These are phyloP conservation scores for Calcarius ornatus DNA, from an alignment of 2,113 vertebrate species.

Conservation along the genomic window DNA sequence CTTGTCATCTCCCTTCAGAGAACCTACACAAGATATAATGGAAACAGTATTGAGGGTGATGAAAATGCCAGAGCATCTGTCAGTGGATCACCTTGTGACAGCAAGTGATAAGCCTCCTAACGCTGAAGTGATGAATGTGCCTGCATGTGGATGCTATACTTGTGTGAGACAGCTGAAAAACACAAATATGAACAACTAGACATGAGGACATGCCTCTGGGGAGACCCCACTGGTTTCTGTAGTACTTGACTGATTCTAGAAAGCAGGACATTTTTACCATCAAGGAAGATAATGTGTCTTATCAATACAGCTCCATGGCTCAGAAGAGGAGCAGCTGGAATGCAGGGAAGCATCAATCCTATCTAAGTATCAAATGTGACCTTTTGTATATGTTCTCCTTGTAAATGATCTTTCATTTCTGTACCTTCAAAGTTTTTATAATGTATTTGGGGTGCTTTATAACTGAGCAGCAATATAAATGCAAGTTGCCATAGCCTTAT, in stretches of 20 bases:
- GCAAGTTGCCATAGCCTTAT: neutral
- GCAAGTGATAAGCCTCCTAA: conserved; percentile 47
- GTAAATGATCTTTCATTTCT: conserved; percentile 41
- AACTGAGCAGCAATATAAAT: conserved; percentile 9
- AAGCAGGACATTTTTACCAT: conserved; percentile 10
- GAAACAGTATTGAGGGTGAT: conserved; percentile 7
- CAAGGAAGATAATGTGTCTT: conserved; percentile 55
- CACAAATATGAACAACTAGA: conserved; percentile 18
- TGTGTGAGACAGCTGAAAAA: conserved; percentile 43
- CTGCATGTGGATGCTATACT: neutral
- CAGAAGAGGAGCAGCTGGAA: conserved; percentile 21
- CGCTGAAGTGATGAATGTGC: conserved; percentile 31
- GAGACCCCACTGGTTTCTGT: neutral
- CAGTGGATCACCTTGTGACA: conserved; percentile 53
- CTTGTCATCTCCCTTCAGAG: conserved; percentile 35
- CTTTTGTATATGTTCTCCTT: conserved; percentile 24
- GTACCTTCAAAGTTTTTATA: conserved; percentile 3
- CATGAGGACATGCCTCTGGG: conserved; percentile 27
- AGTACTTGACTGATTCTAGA: conserved; percentile 49
- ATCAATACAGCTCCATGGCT: conserved; percentile 13
- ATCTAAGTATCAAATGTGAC: conserved; percentile 47
- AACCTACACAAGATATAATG: conserved; percentile 30
- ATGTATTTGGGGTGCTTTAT: conserved; percentile 4
- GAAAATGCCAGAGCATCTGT: conserved; percentile 12
- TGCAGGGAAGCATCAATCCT: conserved; percentile 35